A percentile compares a stretch with the other conserved stretches of the same genome.
Conservation (phyloP, 2,113 vertebrate species). For the Cyanoliseus patagonus region DNA sequence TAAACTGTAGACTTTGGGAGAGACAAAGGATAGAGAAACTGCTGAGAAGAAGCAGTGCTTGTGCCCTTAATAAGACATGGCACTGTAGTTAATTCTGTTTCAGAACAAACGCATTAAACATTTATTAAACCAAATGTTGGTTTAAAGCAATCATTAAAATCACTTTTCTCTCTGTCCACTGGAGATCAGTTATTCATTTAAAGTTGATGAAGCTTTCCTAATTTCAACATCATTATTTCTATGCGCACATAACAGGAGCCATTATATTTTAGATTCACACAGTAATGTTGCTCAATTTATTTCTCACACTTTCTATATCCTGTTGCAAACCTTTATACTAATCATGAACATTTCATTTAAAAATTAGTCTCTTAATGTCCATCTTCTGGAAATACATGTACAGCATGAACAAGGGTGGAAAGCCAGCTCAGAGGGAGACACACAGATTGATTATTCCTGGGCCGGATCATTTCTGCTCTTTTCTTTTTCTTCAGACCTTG, state of each 20-base stretch:
- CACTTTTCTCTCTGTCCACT: conserved; percentile 43
- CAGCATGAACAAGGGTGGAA: not conserved
- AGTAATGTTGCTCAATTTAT: conserved; percentile 2
- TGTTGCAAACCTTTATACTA: conserved; percentile 36
- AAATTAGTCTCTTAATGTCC: conserved; percentile 23
- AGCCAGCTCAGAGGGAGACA: not conserved
- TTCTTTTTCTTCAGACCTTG: conserved; percentile 29
- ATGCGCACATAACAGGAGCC: not conserved
- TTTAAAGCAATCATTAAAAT: conserved; percentile 63
- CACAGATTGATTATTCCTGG: conserved; percentile 39
- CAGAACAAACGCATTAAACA: conserved; percentile 45
- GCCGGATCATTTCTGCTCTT: not conserved
- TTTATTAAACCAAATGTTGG: conserved; percentile 59
- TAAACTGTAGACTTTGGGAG: conserved; percentile 28
- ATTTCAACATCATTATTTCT: conserved; percentile 65
- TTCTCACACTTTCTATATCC: conserved; percentile 13
- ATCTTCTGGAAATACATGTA: conserved; percentile 27
- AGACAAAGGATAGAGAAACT: conserved; percentile 13
- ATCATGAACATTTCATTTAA: not conserved
- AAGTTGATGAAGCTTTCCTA: conserved; percentile 61
- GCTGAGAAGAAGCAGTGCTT: not conserved
- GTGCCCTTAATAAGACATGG: not conserved
- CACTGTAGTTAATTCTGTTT: conserved; percentile 18
- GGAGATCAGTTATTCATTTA: conserved; percentile 36
- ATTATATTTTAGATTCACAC: conserved; percentile 42